phyloP scores from a whole-genome alignment of 2,888 invertebrate genomes.

The Ophioninae sp. region DNA sequence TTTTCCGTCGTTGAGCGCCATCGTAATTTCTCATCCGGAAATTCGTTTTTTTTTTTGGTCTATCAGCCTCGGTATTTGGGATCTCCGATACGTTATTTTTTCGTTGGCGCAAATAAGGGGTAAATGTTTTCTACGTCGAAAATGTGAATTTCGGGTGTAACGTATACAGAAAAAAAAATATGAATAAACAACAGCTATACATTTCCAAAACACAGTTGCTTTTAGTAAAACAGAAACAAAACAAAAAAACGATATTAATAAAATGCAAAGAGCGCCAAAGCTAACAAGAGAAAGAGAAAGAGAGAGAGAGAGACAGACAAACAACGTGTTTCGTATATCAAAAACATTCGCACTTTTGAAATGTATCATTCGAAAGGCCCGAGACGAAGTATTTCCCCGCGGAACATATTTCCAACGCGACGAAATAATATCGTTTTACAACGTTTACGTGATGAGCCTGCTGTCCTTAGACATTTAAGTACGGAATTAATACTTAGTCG shows the following conservation, averaged over 20 bases:
- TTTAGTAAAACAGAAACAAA: slow-evolving; percentile 13
- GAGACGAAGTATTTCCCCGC: slow-evolving; percentile 42
- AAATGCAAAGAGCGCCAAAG: slow-evolving; percentile 27
- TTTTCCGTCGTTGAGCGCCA: neutral
- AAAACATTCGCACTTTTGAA: slow-evolving; percentile 52
- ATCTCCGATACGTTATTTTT: neutral
- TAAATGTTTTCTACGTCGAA: neutral
- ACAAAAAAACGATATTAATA: slow-evolving; percentile 13
- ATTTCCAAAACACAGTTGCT: slow-evolving; percentile 19
- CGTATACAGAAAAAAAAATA: neutral
- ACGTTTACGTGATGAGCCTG: neutral
- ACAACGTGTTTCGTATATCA: slow-evolving; percentile 42
- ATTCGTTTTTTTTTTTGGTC: neutral
- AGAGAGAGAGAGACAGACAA: slow-evolving; percentile 17
- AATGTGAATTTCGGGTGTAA: neutral
- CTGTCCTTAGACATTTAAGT: neutral
- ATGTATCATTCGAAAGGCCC: slow-evolving; percentile 29
- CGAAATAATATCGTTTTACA: neutral
- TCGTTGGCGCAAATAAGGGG: neutral
- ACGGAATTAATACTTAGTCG: neutral
- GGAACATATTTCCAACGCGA: slow-evolving; percentile 7
- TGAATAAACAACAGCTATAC: slow-evolving; percentile 21
- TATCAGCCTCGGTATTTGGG: neutral
- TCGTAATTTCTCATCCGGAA: neutral
- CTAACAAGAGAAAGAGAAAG: slow-evolving; percentile 10